phyloP scores from a whole-genome alignment of 1,140 invertebrate genomes.

The Mercenaria mercenaria region DNA sequence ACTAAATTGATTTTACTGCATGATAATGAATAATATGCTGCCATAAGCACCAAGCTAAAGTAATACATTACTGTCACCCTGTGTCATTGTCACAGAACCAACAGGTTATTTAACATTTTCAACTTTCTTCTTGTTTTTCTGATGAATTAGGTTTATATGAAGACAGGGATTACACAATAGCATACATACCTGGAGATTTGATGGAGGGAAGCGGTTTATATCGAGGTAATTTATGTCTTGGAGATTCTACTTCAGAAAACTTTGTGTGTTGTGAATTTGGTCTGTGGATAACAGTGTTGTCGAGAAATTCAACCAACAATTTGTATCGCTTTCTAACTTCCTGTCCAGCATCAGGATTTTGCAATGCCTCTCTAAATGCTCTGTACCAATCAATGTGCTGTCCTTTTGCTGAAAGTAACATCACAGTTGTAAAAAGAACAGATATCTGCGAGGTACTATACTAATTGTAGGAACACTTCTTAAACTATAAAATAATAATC shows the following conservation, averaged over 20 bases:
- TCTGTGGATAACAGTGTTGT: conserved; percentile 83
- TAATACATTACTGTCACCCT: no score
- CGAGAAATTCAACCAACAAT: conserved; percentile 83
- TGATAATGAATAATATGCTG: no score
- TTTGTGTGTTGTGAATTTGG: conserved; percentile 75
- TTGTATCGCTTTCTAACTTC: conserved; percentile 79
- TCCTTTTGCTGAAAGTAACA: conserved; percentile 71
- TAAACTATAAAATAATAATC: neutral
- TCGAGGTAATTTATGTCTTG: conserved; percentile 69
- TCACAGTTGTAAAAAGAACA: no score
- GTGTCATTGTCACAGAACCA: no score
- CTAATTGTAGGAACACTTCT: neutral
- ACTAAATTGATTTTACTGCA: no score
- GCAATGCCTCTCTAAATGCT: conserved; percentile 77
- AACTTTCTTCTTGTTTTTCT: no score
- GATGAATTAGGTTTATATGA: no score
- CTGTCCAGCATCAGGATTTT: conserved; percentile 74
- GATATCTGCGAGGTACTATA: neutral
- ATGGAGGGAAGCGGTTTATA: conserved; percentile 80
- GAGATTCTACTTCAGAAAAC: conserved; percentile 66
- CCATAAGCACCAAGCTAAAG: no score
- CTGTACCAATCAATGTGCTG: conserved; percentile 81
- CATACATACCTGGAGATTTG: conserved; percentile 31
- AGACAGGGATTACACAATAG: no score
- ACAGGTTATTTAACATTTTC: no score